Conservation (phyloP, 2,797 vertebrate species). For the Heterohyrax brucei region DNA sequence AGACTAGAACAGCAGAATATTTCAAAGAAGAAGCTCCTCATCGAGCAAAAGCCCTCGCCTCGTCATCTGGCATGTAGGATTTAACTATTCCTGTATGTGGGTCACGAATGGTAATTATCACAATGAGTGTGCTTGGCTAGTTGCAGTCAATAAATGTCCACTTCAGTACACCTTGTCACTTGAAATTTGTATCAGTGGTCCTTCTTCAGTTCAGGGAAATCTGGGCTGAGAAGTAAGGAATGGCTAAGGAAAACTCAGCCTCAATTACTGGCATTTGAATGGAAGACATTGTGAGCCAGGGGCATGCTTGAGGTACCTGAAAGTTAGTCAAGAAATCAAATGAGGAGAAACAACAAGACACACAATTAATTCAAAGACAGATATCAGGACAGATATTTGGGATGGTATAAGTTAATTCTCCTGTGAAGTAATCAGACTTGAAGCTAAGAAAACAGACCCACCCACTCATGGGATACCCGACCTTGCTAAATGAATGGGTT, state of each 20-base stretch:
- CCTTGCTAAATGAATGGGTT: neutral
- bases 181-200: constrained; percentile 70
- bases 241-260: constrained; percentile 32
- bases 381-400: constrained; percentile 51
- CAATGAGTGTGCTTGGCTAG: neutral
- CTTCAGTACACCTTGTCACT: constrained; percentile 50
- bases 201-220: constrained; percentile 52
- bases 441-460: neutral
- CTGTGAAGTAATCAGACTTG: neutral
- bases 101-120: constrained; percentile 61
- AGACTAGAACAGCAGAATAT: neutral
- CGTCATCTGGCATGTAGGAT: neutral
- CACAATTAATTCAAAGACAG: constrained; percentile 80
- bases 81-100: neutral
- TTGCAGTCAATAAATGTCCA: constrained; percentile 39
- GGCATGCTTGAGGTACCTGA: constrained; percentile 67
- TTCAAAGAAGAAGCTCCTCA: neutral
- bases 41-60: neutral
- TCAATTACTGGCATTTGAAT: constrained; percentile 74
- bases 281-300: constrained; percentile 63
- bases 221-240: constrained; percentile 41
- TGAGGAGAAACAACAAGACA: constrained; percentile 74
- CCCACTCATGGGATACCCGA: neutral
- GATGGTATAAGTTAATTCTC: constrained; percentile 37
- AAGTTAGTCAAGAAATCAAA: constrained; percentile 76